These are phyloP conservation scores for Gymnoscopelus braueri DNA, from an alignment of 2,797 vertebrate species.

Conservation along the genomic window DNA sequence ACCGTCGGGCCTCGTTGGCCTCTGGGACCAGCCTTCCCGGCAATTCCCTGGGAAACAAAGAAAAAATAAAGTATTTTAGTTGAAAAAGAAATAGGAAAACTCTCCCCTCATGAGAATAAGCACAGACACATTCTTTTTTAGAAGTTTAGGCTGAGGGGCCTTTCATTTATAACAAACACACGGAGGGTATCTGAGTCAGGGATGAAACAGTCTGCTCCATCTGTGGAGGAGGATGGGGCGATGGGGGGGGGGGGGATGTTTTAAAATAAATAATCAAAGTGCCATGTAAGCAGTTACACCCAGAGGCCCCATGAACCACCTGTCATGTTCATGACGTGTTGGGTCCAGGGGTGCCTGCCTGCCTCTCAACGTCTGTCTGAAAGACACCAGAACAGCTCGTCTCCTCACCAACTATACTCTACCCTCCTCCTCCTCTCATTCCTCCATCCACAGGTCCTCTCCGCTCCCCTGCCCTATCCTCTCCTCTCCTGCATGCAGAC, in stretches of 20 bases:
- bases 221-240: too few species aligned
- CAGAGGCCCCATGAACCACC: conserved; percentile 68
- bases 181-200: conserved; percentile 10
- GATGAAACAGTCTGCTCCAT: conserved; percentile 32
- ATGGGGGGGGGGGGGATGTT: too few species aligned
- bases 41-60: conserved; percentile 86
- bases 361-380: conserved; percentile 57
- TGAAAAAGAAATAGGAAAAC: background rate
- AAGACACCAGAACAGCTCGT: conserved; percentile 39
- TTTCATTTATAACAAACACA: conserved; percentile 31
- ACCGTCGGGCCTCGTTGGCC: conserved; percentile 98
- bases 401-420: conserved; percentile 46
- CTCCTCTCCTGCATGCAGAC: background rate
- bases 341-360: conserved; percentile 45
- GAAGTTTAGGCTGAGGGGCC: conserved; percentile 25
- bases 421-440: background rate
- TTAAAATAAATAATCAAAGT: conserved; percentile 67
- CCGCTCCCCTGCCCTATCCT: conserved; percentile 15
- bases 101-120: too few species aligned
- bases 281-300: conserved; percentile 54
- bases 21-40: conserved; percentile 94
- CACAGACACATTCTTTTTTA: conserved; percentile 4
- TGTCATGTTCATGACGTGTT: conserved; percentile 52
- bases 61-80: conserved; percentile 30
- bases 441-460: background rate